Percentiles rank a stretch among this genome's conserved stretches.
Evolutionary conservation across 2,113 vertebrate species (phyloP).

Genomic region (Phalacrocorax brasilianus): DNA sequence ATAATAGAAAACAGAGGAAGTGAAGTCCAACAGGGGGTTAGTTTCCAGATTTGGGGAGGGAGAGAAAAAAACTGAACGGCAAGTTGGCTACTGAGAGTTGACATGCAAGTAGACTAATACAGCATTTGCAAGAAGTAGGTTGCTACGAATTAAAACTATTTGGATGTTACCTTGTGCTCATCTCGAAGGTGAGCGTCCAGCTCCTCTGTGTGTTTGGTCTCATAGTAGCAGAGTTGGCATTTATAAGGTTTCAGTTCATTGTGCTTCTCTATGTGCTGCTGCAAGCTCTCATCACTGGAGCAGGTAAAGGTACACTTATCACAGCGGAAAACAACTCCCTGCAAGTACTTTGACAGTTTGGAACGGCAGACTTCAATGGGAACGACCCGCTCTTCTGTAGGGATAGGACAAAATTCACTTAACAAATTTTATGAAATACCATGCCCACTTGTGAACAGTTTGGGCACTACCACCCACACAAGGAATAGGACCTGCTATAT

Average conservation of each 20-base stretch:
- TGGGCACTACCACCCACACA: neutral
- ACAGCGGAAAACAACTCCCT: constrained; percentile 94
- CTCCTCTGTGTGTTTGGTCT: constrained; percentile 90
- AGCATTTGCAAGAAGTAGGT: neutral
- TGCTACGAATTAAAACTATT: neutral
- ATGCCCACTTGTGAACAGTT: neutral
- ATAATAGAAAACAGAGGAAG: neutral
- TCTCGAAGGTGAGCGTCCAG: constrained; percentile 91
- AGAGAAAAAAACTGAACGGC: neutral
- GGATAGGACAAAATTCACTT: constrained; percentile 37
- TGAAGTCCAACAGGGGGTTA: neutral
- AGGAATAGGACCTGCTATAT: neutral
- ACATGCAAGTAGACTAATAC: neutral
- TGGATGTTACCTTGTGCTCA: constrained; percentile 90
- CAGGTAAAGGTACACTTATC: constrained; percentile 99
- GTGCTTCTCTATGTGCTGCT: constrained; percentile 96
- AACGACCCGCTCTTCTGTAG: constrained; percentile 92
- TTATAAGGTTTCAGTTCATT: constrained; percentile 94
- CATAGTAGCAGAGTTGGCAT: constrained; percentile 97
- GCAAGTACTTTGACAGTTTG: constrained; percentile 94
- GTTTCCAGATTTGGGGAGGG: neutral
- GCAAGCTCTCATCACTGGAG: constrained; percentile 92
- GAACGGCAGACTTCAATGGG: constrained; percentile 96
- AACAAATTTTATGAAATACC: neutral
- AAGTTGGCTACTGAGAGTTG: neutral